Percentiles rank a stretch among this genome's conserved stretches.
phyloP scores from a whole-genome alignment of 2,113 vertebrate genomes.

The Phrynosoma platyrhinos region DNA sequence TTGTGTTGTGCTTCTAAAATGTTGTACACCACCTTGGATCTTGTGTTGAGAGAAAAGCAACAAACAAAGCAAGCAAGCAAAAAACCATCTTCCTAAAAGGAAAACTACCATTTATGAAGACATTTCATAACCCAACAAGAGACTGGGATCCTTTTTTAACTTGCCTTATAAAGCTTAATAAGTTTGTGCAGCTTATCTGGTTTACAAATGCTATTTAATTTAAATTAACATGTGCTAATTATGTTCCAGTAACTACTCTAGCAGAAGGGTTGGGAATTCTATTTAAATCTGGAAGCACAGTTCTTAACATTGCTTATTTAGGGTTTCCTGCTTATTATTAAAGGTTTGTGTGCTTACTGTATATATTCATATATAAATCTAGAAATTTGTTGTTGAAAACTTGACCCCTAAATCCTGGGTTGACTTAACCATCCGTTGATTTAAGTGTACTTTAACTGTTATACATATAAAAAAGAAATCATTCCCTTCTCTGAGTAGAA shows the following conservation, averaged over 20 bases:
- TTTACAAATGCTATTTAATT: neutral
- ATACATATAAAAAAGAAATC: no score
- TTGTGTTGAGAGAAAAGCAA: no score
- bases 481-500: no score
- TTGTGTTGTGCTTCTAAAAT: no score
- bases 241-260: neutral
- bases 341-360: no score
- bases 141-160: neutral
- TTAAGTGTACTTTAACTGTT: no score
- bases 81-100: neutral
- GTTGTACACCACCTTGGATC: no score
- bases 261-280: neutral
- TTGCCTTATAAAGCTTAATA: neutral
- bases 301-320: neutral
- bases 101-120: neutral
- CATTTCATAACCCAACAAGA: neutral
- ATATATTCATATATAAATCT: no score
- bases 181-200: neutral
- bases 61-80: no score
- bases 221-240: neutral
- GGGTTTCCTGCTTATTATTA: neutral
- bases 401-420: no score
- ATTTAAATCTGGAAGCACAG: neutral
- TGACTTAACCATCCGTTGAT: no score
- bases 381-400: no score